Evolutionary conservation across 2,888 invertebrate species (phyloP), one percentile per base, ranked within the genome.

Genomic region (Cerastoderma edule): DNA sequence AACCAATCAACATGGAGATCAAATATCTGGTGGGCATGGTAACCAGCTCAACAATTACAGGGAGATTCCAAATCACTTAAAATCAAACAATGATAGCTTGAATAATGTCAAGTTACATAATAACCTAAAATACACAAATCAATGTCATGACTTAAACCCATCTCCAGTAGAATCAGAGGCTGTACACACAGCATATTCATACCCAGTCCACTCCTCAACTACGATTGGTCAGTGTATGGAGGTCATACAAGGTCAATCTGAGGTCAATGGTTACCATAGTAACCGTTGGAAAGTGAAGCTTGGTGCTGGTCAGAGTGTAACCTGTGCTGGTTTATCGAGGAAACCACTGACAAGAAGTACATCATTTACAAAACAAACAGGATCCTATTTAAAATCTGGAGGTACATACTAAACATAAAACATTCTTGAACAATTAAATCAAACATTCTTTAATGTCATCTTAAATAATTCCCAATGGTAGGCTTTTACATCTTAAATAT

Each of bases 181-280:
- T 39, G 16, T 27, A 32, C 60, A 60, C 39, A 60, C 39, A 10
- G 60, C 60, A 39, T 60, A 60, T 22, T 39, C 39, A n/a, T 60
- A 60, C 39, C 39, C 60, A 39, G 60, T 60, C 4, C 19, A 39
- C 5, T 6, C 39, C 1, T 8, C 33, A 6, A 60, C 60, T 19
- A 60, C 60, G 13, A 33, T 60, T 39, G 60, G 60, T 60, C 60
- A 39, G 33, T 60, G 60, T 60, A 10, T 60, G 33, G 60, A 33
- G 39, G 60, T 60, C 10, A 22, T 19, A 27, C 39, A 60, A 24
- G 57, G 50, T 2, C 16, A 22, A 1, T 6, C 24, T 0, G 27
- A 35, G 16, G 24, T 24, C 8, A 33, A 22, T 3, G 8, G 10
- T 39, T 3, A 39, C 24, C 22, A 24, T 60, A 19, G 24, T 2